Evolutionary conservation across 1,140 invertebrate genomes (phyloP).

Genomic region (Listronotus oregonensis): DNA sequence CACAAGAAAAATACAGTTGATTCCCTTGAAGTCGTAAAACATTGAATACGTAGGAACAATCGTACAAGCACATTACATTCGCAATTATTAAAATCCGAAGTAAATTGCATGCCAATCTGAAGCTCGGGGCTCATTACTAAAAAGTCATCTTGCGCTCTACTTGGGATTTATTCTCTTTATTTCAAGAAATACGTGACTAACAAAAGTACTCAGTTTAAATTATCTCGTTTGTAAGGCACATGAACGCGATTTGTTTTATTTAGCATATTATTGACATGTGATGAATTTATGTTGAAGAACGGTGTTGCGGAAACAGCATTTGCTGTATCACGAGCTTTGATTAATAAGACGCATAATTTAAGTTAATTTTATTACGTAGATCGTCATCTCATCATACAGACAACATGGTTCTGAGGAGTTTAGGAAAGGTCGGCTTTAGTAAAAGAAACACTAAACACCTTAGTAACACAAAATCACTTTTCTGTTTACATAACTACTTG

Average conservation of each 20-base stretch:
- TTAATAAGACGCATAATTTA: too few species aligned
- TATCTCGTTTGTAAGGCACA: constrained; percentile 29
- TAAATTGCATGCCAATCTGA: constrained; percentile 34
- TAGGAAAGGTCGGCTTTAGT: too few species aligned
- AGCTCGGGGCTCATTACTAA: constrained; percentile 33
- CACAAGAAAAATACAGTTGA: too few species aligned
- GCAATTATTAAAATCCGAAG: constrained; percentile 34
- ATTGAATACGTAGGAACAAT: constrained; percentile 4
- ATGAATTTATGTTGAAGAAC: constrained; percentile 8
- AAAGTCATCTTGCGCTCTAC: constrained; percentile 34
- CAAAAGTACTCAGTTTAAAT: constrained; percentile 29
- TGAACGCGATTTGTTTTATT: constrained; percentile 22
- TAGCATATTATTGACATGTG: constrained; percentile 24
- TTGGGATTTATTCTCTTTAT: constrained; percentile 34
- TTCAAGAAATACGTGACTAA: constrained; percentile 33
- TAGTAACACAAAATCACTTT: too few species aligned
- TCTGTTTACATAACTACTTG: too few species aligned
- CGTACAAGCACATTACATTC: constrained; percentile 21
- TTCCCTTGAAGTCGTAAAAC: too few species aligned
- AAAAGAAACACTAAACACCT: too few species aligned
- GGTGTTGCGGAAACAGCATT: too few species aligned
- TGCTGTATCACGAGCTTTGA: too few species aligned
- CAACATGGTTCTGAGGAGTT: too few species aligned
- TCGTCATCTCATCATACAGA: too few species aligned
- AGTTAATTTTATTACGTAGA: too few species aligned